Evolutionary conservation across 2,113 vertebrate species (phyloP).

Genomic region (Hemibagrus wyckioides): DNA sequence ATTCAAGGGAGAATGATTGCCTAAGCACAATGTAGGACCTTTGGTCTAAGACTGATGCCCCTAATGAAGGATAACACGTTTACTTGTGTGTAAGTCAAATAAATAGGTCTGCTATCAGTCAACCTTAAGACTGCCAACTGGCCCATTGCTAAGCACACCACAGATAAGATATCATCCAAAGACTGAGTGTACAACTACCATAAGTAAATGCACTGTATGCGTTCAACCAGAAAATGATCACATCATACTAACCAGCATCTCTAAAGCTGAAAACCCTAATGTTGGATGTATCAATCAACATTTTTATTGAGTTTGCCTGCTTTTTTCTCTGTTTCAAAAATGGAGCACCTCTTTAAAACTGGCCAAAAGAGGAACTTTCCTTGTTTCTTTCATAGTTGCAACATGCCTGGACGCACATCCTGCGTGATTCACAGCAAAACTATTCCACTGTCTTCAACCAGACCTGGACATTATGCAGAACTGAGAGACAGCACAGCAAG

Average conservation of each 20-base stretch:
- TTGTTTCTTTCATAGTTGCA: constrained; percentile 51
- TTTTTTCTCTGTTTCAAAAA: constrained; percentile 14
- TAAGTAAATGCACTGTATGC: neutral
- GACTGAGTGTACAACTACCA: neutral
- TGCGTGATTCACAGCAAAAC: constrained; percentile 56
- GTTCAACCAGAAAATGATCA: neutral
- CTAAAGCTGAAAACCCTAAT: neutral
- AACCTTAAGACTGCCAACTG: constrained; percentile 67
- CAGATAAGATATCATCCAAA: constrained; percentile 63
- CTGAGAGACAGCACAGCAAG: constrained; percentile 42
- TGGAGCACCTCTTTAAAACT: neutral
- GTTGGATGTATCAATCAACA: neutral
- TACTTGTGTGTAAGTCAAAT: constrained; percentile 56
- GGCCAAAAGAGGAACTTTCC: constrained; percentile 14
- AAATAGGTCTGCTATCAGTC: constrained; percentile 62
- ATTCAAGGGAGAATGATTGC: constrained; percentile 49
- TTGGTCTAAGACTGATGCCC: constrained; percentile 42
- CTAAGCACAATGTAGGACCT: constrained; percentile 56
- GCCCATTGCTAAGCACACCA: constrained; percentile 53
- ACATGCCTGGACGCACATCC: constrained; percentile 56
- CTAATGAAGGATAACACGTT: constrained; percentile 7
- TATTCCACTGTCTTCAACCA: constrained; percentile 33
- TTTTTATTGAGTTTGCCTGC: neutral
- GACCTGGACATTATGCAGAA: constrained; percentile 46
- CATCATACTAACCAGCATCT: no score